Base-by-base conservation (phyloP, 2,113 vertebrate genomes). In the Neodon shergylaensis region DNA sequence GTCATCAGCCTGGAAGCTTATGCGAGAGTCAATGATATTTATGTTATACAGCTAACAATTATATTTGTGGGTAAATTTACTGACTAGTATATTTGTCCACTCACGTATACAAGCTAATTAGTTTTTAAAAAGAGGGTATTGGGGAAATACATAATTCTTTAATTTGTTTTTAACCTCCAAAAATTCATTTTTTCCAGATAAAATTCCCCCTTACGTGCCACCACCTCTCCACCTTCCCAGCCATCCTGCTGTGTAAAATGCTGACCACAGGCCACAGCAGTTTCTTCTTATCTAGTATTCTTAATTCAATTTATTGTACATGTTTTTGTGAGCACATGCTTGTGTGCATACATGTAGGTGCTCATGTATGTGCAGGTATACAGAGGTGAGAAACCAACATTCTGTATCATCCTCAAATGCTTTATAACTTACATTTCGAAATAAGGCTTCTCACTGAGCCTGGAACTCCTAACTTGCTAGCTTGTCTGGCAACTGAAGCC, bases 361-460 rank as follows among this genome's bases (percentile, higher is more conserved):
- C 0, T 4, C 3, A 52, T 13, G 21, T n/a, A 11, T n/a, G 44
- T 49, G 33, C 44, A n/a, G 4, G 0, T 11, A 70, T n/a, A 7
- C 19, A 26, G 44, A 52, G 21, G 66, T 28, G 66, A 87, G 66
- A 70, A 49, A 68, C 31, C 28, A 87, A 52, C 5, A 68, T 72
- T 12, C 22, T 49, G 21, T 52, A 24, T 52, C 42, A 5, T 70
- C 11, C 26, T 70, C 44, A 4, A n/a, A 14, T 47, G 44, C 65
- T n/a, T 36, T 72, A 49, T 1, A 49, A 13, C 11, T 52, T 49
- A 87, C 26, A 26, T 72, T 70, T 52, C 12, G 7, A 87, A n/a
- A 72, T 3, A 52, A n/a, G 44, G 1, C 22, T 47, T 87, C 31
- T 68, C 65, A 52, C 0, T 2, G 3, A 49, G 14, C 33, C 44